Conservation (phyloP, 2,888 invertebrate genomes). For the Eurytoma californica region DNA sequence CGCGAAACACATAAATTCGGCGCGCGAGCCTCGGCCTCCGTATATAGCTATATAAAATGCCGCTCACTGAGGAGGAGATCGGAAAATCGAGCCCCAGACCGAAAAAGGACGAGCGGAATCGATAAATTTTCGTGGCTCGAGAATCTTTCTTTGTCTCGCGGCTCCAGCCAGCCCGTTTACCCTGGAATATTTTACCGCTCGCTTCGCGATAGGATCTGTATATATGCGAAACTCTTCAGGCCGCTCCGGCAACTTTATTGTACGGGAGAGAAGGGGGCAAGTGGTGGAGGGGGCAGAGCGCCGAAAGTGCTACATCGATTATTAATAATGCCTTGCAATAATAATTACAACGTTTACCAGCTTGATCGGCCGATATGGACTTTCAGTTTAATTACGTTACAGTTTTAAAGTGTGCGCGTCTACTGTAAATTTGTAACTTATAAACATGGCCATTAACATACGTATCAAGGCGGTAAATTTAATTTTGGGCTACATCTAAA, state of each 20-base stretch:
- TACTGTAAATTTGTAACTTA: too few relatives aligned
- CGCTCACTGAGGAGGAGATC: neutral
- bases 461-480: too few relatives aligned
- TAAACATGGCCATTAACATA: too few relatives aligned
- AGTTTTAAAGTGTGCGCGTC: too few relatives aligned
- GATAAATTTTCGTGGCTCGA: conserved; percentile 28
- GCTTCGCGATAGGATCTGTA: conserved; percentile 30
- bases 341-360: conserved; percentile 24
- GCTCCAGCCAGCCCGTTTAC: conserved; percentile 17
- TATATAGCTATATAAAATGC: neutral
- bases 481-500: too few relatives aligned
- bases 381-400: too few relatives aligned
- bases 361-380: conserved; percentile 8
- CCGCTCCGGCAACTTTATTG: conserved; percentile 31
- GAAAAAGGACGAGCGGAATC: conserved; percentile 35
- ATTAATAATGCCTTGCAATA: conserved; percentile 40
- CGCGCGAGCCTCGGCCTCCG: neutral
- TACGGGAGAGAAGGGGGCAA: neutral
- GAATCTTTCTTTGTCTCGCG: neutral
- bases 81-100: conserved; percentile 18
- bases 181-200: conserved; percentile 29
- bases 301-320: conserved; percentile 31
- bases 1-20: conserved; percentile 31
- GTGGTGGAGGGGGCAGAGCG: neutral
- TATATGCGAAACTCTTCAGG: neutral